These are phyloP conservation scores for Rhinoraja longicauda DNA, from an alignment of 2,797 vertebrate species.

Conservation along the genomic window DNA sequence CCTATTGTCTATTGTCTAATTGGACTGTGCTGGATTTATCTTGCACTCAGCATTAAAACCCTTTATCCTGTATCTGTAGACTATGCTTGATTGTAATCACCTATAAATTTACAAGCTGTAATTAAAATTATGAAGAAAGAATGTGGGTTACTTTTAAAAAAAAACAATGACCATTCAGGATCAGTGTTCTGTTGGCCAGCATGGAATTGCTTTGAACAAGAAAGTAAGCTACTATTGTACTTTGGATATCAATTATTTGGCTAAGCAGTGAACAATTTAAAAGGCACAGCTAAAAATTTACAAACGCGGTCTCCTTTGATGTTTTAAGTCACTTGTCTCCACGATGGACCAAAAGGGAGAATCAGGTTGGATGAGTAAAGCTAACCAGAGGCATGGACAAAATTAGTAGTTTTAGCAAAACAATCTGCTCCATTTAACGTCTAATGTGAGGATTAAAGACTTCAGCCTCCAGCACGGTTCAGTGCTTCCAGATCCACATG, in stretches of 20 bases:
- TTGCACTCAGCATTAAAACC: no score
- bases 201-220: neutral
- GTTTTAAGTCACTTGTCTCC: no score
- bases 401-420: neutral
- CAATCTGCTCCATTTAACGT: neutral
- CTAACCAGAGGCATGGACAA: neutral
- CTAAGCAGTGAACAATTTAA: neutral
- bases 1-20: no score
- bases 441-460: neutral
- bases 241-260: neutral
- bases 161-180: no score
- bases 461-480: neutral
- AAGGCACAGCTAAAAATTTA: no score
- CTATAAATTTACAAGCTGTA: no score
- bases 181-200: neutral
- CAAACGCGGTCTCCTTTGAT: neutral
- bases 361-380: neutral
- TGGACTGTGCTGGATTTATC: no score
- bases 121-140: no score
- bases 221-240: neutral
- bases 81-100: no score
- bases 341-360: neutral
- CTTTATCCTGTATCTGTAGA: no score
- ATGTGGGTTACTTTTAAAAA: no score
- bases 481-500: neutral